Evolutionary conservation across 2,888 invertebrate species (phyloP).

Genomic region (Tenthredo mesomela): DNA sequence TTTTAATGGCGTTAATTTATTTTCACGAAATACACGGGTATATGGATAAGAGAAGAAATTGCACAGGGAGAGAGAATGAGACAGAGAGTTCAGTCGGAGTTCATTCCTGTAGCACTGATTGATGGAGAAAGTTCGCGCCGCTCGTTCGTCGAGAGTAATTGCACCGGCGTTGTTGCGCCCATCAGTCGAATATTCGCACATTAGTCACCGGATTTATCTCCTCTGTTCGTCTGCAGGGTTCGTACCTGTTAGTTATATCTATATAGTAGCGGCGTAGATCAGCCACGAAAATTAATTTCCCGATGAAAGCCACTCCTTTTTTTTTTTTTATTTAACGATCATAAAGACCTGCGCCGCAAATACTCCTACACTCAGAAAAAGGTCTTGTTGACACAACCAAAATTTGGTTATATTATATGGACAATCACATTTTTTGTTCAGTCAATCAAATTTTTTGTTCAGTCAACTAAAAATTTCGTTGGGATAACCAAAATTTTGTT

Average conservation of each 20-base stretch:
- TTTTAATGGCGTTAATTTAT: not conserved
- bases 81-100: slow-evolving; percentile 48
- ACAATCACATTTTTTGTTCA: too few species aligned
- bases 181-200: slow-evolving; percentile 31
- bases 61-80: slow-evolving; percentile 29
- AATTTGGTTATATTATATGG: too few species aligned
- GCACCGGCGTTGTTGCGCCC: slow-evolving; percentile 28
- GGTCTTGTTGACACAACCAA: too few species aligned
- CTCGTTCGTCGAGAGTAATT: slow-evolving; percentile 30
- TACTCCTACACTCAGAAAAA: too few species aligned
- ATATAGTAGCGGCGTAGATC: not conserved
- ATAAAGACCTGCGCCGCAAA: not conserved
- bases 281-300: not conserved
- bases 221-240: not conserved
- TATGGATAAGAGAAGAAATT: not conserved
- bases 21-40: not conserved
- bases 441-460: too few species aligned
- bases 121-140: slow-evolving; percentile 62
- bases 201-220: slow-evolving; percentile 28
- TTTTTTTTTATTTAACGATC: not conserved
- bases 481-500: too few species aligned
- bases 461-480: too few species aligned
- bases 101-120: slow-evolving; percentile 61
- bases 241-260: not conserved
- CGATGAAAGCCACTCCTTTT: not conserved